Evolutionary conservation across 2,888 invertebrate species (phyloP).

Genomic region (Deroplatys truncata): DNA sequence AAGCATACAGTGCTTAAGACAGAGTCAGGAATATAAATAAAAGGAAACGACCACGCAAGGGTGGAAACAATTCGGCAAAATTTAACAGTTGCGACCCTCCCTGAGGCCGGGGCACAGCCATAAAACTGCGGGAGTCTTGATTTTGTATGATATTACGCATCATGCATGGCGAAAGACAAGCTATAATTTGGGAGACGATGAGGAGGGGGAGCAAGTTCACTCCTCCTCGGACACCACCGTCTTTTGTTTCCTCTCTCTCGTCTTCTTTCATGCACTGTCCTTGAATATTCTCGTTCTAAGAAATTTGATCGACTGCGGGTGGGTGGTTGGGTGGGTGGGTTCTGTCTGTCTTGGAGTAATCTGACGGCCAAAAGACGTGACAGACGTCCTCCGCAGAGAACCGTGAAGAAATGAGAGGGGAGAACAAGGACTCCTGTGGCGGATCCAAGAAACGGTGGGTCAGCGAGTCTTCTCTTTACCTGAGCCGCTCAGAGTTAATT

Average conservation of each 20-base stretch:
- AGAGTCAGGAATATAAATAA: not conserved
- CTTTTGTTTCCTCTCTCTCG: constrained; percentile 41
- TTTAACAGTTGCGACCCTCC: not conserved
- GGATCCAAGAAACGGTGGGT: not conserved
- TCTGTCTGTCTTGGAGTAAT: constrained; percentile 19
- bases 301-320: constrained; percentile 28
- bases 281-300: constrained; percentile 27
- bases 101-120: not conserved
- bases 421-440: not conserved
- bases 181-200: constrained; percentile 16
- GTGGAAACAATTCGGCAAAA: not conserved
- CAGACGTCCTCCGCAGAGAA: constrained; percentile 24
- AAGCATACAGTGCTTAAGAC: too few species aligned
- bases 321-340: constrained; percentile 18
- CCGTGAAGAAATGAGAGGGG: constrained; percentile 13
- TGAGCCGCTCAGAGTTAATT: too few species aligned
- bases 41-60: not conserved
- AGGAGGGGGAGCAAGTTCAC: constrained; percentile 31
- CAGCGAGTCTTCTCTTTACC: too few species aligned
- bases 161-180: constrained; percentile 26
- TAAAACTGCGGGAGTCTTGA: constrained; percentile 19
- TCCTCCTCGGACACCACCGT: constrained; percentile 38
- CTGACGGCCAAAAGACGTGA: constrained; percentile 27
- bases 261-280: constrained; percentile 20
- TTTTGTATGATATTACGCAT: constrained; percentile 14